A percentile compares a stretch with the other conserved stretches of the same genome.
phyloP scores from a whole-genome alignment of 2,113 vertebrate species.

The Albula glossodonta region DNA sequence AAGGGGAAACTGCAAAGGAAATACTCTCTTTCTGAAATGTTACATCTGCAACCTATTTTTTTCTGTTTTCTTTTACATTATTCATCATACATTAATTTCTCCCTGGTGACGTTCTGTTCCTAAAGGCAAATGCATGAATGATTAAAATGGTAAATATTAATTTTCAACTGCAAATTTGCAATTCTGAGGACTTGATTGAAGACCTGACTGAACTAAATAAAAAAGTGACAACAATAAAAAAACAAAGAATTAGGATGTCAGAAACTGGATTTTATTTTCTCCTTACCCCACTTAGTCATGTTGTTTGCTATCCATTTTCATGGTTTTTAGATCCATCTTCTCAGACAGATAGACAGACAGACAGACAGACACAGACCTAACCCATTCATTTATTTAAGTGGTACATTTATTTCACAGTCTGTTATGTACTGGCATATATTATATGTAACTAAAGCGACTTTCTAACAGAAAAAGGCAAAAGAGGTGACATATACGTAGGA shows the following conservation, averaged over 20 bases:
- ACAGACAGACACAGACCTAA: not conserved
- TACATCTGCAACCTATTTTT: not conserved
- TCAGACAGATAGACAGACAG: too few species aligned
- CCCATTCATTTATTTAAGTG: not conserved
- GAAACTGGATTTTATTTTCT: not conserved
- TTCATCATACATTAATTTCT: not conserved
- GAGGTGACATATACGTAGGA: too few species aligned
- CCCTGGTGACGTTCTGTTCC: not conserved
- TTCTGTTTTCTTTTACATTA: not conserved
- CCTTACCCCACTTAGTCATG: not conserved
- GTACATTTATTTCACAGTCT: not conserved
- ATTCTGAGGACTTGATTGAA: not conserved
- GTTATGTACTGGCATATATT: not conserved
- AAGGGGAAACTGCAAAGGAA: not conserved
- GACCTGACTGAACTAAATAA: not conserved
- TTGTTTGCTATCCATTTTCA: not conserved
- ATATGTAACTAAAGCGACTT: not conserved
- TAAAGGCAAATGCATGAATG: constrained; percentile 1
- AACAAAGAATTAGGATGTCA: not conserved
- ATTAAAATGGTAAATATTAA: constrained; percentile 18
- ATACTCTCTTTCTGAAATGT: not conserved
- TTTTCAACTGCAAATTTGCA: constrained; percentile 8
- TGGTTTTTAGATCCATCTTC: not conserved
- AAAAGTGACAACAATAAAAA: not conserved
- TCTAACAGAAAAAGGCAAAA: not conserved